Percentiles rank a stretch among this genome's conserved stretches.
Evolutionary conservation across 2,113 vertebrate genomes (phyloP).

Genomic region (Hemibates koningsi): DNA sequence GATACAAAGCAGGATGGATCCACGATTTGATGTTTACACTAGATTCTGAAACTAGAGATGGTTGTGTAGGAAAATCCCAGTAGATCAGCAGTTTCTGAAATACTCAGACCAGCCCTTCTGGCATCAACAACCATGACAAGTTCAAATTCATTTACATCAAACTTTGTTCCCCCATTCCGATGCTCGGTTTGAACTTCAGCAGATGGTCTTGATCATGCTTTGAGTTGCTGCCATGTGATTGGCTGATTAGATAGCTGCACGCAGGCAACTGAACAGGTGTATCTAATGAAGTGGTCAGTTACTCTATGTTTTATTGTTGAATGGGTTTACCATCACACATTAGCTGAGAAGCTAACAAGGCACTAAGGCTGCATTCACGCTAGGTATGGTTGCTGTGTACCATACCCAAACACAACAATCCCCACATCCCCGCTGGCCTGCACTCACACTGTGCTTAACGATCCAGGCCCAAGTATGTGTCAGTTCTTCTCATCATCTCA

Average conservation of each 20-base stretch:
- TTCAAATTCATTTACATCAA: neutral
- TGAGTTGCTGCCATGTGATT: neutral
- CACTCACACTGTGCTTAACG: neutral
- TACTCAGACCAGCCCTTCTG: neutral
- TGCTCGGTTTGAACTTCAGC: neutral
- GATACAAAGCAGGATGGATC: neutral
- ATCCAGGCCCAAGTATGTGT: neutral
- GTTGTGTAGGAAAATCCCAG: neutral
- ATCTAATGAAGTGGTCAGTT: neutral
- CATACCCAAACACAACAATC: neutral
- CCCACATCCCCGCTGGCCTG: neutral
- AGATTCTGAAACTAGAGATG: neutral
- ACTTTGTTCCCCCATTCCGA: neutral
- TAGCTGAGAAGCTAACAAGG: neutral
- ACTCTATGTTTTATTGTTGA: neutral
- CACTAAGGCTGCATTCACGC: neutral
- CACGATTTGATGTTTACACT: neutral
- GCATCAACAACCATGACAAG: neutral
- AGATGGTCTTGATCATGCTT: neutral
- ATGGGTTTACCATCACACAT: neutral
- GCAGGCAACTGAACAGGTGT: neutral
- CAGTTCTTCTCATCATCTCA: neutral
- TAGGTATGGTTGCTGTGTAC: neutral
- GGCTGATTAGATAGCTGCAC: neutral
- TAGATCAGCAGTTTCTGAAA: neutral